phyloP scores from a whole-genome alignment of 1,140 invertebrate species.

The Drosophila hydei region DNA sequence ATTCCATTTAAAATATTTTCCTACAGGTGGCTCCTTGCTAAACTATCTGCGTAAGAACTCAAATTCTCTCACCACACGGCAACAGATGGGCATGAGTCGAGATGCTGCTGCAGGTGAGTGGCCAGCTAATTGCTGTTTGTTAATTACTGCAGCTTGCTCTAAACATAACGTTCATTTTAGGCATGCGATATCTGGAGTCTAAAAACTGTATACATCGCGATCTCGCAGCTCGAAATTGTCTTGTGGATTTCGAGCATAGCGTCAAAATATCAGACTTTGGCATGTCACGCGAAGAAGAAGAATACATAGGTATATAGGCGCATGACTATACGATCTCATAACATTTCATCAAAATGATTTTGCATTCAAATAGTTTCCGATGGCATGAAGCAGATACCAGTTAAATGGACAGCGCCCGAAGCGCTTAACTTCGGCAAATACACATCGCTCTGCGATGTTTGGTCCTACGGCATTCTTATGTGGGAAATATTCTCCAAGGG shows the following conservation, averaged over 20 bases:
- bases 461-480: slow-evolving; percentile 98
- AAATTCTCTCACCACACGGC: slow-evolving; percentile 87
- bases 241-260: slow-evolving; percentile 89
- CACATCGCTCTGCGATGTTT: slow-evolving; percentile 98
- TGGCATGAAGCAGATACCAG: slow-evolving; percentile 99
- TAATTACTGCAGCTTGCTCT: neutral
- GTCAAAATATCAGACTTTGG: slow-evolving; percentile 99
- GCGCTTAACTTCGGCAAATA: slow-evolving; percentile 98
- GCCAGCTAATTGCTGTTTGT: neutral
- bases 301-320: slow-evolving; percentile 89
- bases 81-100: slow-evolving; percentile 94
- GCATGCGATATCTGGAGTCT: slow-evolving; percentile 97
- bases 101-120: slow-evolving; percentile 93
- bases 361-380: slow-evolving; percentile 89
- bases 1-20: slow-evolving; percentile 29
- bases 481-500: slow-evolving; percentile 99
- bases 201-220: slow-evolving; percentile 98
- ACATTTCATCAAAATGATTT: neutral
- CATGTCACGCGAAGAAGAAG: slow-evolving; percentile 98
- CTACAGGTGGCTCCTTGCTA: slow-evolving; percentile 94
- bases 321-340: neutral
- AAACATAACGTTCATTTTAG: slow-evolving; percentile 23
- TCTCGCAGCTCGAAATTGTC: slow-evolving; percentile 96
- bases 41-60: slow-evolving; percentile 93
- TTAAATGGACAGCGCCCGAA: slow-evolving; percentile 99